Evolutionary conservation across 2,113 vertebrate genomes (phyloP).

Genomic region (Peromyscus californicus): DNA sequence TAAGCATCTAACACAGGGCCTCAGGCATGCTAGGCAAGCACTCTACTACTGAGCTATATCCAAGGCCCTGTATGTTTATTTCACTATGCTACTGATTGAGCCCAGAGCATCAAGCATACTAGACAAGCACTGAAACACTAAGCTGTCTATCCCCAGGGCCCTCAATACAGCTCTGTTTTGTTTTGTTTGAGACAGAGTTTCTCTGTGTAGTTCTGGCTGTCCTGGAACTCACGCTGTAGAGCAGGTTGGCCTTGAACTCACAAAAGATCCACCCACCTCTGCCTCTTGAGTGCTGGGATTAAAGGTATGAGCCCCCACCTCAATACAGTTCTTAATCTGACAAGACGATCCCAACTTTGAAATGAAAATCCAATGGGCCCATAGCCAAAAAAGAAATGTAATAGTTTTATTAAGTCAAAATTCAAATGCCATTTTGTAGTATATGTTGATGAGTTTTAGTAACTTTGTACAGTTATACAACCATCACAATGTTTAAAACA

Average conservation of each 20-base stretch:
- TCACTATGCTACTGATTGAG: background rate
- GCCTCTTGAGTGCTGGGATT: background rate
- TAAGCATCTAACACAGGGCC: background rate
- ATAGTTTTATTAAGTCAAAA: background rate
- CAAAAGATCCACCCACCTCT: background rate
- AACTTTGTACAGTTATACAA: background rate
- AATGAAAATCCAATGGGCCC: background rate
- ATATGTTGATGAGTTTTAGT: background rate
- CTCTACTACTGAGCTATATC: background rate
- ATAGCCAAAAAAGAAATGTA: background rate
- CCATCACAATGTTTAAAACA: background rate
- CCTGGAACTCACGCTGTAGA: background rate
- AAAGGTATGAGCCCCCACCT: background rate
- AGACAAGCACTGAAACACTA: background rate
- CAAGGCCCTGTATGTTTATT: background rate
- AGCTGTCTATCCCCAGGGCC: background rate
- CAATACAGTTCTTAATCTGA: background rate
- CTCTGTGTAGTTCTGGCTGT: background rate
- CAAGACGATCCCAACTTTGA: conserved; percentile 31
- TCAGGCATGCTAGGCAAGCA: background rate
- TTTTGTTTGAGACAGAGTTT: background rate
- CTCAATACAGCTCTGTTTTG: background rate
- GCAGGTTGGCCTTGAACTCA: background rate
- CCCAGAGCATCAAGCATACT: background rate
- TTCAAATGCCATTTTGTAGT: background rate